phyloP scores from a whole-genome alignment of 1,140 invertebrate genomes.

The Drosophila truncata region DNA sequence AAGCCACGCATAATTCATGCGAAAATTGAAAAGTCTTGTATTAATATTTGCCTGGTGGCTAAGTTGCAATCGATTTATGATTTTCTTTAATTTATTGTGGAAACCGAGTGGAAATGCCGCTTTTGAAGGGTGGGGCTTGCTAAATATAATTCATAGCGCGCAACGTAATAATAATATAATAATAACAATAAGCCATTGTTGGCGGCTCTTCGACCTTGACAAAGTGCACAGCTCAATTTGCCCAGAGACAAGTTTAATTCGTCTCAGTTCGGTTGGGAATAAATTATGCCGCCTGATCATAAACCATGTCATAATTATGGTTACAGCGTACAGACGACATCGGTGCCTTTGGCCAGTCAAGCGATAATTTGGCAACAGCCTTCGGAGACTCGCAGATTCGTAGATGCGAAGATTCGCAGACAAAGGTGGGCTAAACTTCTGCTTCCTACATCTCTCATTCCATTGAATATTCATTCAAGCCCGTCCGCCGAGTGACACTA shows the following conservation, averaged over 20 bases:
- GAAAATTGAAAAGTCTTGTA: slow-evolving; percentile 47
- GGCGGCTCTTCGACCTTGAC: slow-evolving; percentile 42
- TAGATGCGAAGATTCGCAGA: slow-evolving; percentile 10
- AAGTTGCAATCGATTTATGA: slow-evolving; percentile 31
- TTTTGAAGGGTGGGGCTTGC: slow-evolving; percentile 6
- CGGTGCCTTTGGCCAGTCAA: slow-evolving; percentile 56
- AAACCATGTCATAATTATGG: slow-evolving; percentile 42
- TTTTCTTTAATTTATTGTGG: slow-evolving; percentile 15
- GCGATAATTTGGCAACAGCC: slow-evolving; percentile 69
- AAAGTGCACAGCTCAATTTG: slow-evolving; percentile 29
- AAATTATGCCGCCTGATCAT: slow-evolving; percentile 46
- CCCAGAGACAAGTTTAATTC: slow-evolving; percentile 28
- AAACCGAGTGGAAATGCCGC: slow-evolving; percentile 4
- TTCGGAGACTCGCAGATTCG: slow-evolving; percentile 20
- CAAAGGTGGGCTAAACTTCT: slow-evolving; percentile 24
- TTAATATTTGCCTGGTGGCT: slow-evolving; percentile 8
- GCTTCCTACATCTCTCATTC: slow-evolving; percentile 66
- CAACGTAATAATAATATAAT: slow-evolving; percentile 40
- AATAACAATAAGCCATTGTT: slow-evolving; percentile 56
- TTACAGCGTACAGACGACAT: slow-evolving; percentile 8
- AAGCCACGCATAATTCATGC: slow-evolving; percentile 20
- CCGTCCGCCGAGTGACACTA: slow-evolving; percentile 39
- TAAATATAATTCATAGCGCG: slow-evolving; percentile 36
- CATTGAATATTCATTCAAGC: slow-evolving; percentile 76
- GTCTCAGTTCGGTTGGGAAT: slow-evolving; percentile 19